Base-by-base conservation (phyloP, 2,888 invertebrate species). In the Crossocerus cetratus region DNA sequence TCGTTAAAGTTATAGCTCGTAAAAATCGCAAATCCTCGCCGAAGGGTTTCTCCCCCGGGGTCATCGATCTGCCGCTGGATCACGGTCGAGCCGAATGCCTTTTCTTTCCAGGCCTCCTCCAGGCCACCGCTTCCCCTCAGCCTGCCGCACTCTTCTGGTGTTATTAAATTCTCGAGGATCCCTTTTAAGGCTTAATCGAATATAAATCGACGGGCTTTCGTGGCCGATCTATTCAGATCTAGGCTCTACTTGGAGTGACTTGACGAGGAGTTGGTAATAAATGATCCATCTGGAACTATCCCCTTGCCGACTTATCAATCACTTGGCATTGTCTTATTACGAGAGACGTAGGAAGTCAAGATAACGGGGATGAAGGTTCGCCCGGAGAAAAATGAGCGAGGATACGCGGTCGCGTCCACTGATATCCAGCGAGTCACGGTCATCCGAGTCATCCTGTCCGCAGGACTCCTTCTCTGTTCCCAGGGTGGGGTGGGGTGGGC, bases 1-100 rank as follows among this genome's bases (percentile, higher is more conserved):
- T 84, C 75, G 82, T 82, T 80, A 65, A 84, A 81, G 81, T 83
- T 80, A 82, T 81, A 72, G 82, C 81, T 80, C 84, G 74, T 86
- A 78, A 83, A 83, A 83, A 78, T 80, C 63, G 77, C 80, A 76
- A 84, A 84, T 81, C 75, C 80, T 63, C 65, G 64, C 72, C 71
- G 74, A 73, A 76, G 69, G 66, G 62, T 59, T 71, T 69, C 61
- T 74, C 53, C 64, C 64, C 18, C 20, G 65, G 66, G 77, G 70
- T 81, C 76, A 64, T 69, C 74, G 78, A 65, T 78, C 74, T 53
- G 42, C 32, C 45, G 53, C 42, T 22, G 76, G 53, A 78, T 66
- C 60, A 69, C 22, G 32, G 11, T 69, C 68, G 65, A 16, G 49
- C 43, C 53, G 65, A 18, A 53, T 64, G 60, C 60, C 68, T 65